Evolutionary conservation across 2,113 vertebrate genomes (phyloP).

Genomic region (Isichthys henryi): DNA sequence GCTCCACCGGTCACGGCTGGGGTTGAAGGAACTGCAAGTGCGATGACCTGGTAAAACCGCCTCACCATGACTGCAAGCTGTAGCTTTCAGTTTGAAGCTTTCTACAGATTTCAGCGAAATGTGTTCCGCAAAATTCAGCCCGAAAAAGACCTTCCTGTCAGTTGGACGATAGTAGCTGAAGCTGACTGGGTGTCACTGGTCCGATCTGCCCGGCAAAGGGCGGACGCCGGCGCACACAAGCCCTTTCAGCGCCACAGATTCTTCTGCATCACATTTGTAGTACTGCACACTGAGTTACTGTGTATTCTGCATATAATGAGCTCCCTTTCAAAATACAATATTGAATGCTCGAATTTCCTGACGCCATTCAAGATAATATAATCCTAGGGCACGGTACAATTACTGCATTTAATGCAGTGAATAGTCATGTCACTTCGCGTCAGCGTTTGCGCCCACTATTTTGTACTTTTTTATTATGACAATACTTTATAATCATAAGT

Average conservation of each 20-base stretch:
- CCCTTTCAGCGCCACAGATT: not conserved
- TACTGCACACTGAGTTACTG: not conserved
- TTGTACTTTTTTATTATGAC: not conserved
- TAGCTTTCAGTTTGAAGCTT: not conserved
- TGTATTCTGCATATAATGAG: slow-evolving; percentile 1
- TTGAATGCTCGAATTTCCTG: slow-evolving; percentile 2
- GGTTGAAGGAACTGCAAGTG: not conserved
- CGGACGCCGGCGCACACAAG: not conserved
- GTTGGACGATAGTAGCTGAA: not conserved
- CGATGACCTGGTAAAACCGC: not conserved
- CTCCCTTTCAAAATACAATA: not conserved
- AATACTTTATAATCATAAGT: not conserved
- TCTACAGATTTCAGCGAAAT: not conserved
- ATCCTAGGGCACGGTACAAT: not conserved
- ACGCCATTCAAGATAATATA: slow-evolving; percentile 4
- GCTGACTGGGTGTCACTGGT: not conserved
- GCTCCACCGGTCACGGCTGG: not conserved
- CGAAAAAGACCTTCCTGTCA: not conserved
- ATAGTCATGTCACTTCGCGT: not conserved
- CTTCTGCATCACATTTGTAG: not conserved
- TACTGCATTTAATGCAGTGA: not conserved
- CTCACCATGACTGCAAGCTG: not conserved
- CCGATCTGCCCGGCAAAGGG: not conserved
- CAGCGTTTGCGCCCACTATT: not conserved
- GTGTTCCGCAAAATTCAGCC: not conserved